A percentile compares a stretch with the other conserved stretches of the same genome.
These are phyloP conservation scores for Herpetotheres cachinnans DNA, from an alignment of 2,113 vertebrate species.

Conservation along the genomic window DNA sequence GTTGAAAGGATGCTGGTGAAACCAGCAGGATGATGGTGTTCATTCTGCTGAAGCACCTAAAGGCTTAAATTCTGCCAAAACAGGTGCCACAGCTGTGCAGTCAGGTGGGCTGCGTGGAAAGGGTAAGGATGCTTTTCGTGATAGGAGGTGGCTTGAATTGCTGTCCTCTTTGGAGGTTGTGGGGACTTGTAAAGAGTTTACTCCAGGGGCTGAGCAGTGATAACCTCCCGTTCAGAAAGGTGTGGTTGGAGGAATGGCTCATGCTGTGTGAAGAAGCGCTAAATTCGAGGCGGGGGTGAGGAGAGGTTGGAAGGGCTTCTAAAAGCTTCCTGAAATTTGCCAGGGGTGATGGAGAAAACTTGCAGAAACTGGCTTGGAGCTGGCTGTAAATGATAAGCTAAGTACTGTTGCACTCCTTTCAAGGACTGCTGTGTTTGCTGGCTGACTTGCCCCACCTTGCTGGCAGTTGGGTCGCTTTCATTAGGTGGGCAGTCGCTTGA, in stretches of 20 bases:
- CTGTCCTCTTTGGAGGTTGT: fast-evolving
- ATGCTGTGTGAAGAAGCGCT: neutral
- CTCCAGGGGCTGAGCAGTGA: neutral
- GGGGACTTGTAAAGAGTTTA: neutral
- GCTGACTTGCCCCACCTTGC: neutral
- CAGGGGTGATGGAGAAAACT: neutral
- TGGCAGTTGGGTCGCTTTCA: neutral
- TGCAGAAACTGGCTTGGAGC: neutral
- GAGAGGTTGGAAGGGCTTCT: neutral
- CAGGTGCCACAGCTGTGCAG: neutral
- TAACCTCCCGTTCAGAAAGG: neutral
- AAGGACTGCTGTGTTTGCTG: neutral
- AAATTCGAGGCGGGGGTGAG: neutral
- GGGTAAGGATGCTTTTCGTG: neutral
- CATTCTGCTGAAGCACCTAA: neutral
- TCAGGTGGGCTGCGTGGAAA: fast-evolving
- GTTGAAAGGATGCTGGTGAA: neutral
- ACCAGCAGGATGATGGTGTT: fast-evolving
- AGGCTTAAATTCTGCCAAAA: neutral
- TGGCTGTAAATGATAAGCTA: neutral
- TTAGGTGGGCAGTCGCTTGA: neutral
- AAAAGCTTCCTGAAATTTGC: neutral
- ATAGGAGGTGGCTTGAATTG: neutral
- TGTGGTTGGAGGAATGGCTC: neutral
- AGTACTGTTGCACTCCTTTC: fast-evolving